Base-by-base conservation (phyloP, 2,888 invertebrate species). In the Coelinius sp. region DNA sequence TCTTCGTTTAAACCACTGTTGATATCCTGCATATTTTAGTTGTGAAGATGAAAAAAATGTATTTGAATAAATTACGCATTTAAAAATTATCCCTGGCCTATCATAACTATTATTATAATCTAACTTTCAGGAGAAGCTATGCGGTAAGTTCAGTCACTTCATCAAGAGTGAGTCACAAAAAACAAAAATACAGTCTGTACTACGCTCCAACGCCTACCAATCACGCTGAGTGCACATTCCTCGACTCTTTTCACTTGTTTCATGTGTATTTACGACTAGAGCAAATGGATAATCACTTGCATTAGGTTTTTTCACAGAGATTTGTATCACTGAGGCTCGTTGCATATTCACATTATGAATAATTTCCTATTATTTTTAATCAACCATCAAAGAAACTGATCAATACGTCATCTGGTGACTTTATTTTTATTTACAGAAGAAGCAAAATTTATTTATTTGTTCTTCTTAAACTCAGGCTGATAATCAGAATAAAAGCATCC, bases 191-290 rank as follows among this genome's bases (percentile, higher is more conserved):
- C 52, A 56, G 68, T 73, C 76, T 70, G 75, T 20, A 75, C 78
- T 75, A 77, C 80, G 77, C 75, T 78, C 77, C 73, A 73, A 73
- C 77, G 79, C 78, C 78, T 79, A 82, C 85, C 86, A 86, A 86
- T 86, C 85, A 84, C 82, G 79, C 80, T 83, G 83, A 86, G 86
- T 86, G 86, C 84, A 84, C 82, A 84, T 84, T 84, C 82, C 84
- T 85, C 84, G 84, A 83, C 79, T 78, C 75, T 74, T 79, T 77
- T 78, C 75, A 75, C 71, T 64, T 70, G 76, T 70, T 71, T 76
- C 27, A n/a, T 56, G 56, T 14, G n/a, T 56, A 56, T 27, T 4
- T n/a, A 24, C 4, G 27, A 27, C 6, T 20, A 52, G 24, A 31
- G 25, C 31, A 12, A 6, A 27, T 25, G 25, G 7, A 17, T 46